Percentiles rank a stretch among this genome's conserved stretches.
Evolutionary conservation across 2,888 invertebrate species (phyloP).

Genomic region (Dermolepida albohirtum): DNA sequence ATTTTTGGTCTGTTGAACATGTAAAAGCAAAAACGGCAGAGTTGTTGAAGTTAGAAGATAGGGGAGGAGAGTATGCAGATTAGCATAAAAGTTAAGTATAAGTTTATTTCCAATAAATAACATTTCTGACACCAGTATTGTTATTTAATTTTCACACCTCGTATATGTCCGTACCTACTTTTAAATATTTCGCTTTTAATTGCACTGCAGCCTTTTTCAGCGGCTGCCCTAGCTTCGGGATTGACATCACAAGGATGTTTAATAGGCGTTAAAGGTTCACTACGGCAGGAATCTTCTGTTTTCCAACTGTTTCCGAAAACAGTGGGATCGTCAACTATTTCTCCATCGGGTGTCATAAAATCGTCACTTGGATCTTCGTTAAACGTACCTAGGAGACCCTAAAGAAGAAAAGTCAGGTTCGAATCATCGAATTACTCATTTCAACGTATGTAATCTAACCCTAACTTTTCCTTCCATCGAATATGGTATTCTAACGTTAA

Average conservation of each 20-base stretch:
- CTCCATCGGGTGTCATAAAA: conserved; percentile 23
- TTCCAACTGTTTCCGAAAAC: conserved; percentile 38
- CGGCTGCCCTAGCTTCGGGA: background rate
- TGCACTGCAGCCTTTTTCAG: conserved; percentile 20
- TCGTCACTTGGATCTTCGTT: conserved; percentile 17
- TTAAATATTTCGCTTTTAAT: conserved; percentile 20
- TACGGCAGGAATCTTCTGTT: conserved; percentile 18
- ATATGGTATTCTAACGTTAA: conserved; percentile 9
- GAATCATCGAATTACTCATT: background rate
- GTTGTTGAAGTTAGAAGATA: too few relatives aligned
- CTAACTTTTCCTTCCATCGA: conserved; percentile 24
- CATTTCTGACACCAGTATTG: too few relatives aligned
- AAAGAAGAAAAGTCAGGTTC: background rate
- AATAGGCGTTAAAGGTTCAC: background rate
- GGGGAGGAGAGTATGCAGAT: too few relatives aligned
- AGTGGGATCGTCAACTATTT: conserved; percentile 7
- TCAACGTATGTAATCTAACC: background rate
- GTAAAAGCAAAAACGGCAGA: too few relatives aligned
- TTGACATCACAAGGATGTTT: conserved; percentile 25
- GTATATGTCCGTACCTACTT: too few relatives aligned
- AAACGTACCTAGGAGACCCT: conserved; percentile 35
- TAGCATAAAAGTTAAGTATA: too few relatives aligned
- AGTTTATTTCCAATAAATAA: too few relatives aligned
- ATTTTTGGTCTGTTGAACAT: too few relatives aligned
- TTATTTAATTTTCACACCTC: too few relatives aligned